A percentile compares a stretch with the other conserved stretches of the same genome.
phyloP scores from a whole-genome alignment of 1,140 invertebrate genomes.

The Microplitis mediator region DNA sequence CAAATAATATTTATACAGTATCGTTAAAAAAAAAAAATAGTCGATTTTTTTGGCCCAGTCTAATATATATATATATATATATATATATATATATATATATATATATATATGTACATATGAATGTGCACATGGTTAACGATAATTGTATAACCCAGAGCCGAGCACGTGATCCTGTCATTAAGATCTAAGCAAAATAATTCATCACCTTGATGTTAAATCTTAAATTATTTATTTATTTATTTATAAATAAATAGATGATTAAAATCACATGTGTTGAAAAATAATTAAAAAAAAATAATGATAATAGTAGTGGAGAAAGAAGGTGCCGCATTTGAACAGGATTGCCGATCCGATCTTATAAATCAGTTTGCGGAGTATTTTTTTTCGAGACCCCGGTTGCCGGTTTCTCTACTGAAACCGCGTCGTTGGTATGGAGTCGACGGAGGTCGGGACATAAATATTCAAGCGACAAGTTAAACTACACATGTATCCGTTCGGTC shows the following conservation, averaged over 20 bases:
- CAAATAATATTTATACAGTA: too few relatives aligned
- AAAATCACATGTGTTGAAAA: slow-evolving; percentile 2
- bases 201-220: not conserved
- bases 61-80: too few relatives aligned
- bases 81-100: too few relatives aligned
- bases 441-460: slow-evolving; percentile 49
- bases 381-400: slow-evolving; percentile 35
- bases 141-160: slow-evolving; percentile 1
- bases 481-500: slow-evolving; percentile 40
- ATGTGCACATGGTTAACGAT: not conserved
- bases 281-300: slow-evolving; percentile 15
- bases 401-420: not conserved
- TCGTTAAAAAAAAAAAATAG: too few relatives aligned
- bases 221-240: not conserved
- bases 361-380: slow-evolving; percentile 43
- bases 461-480: slow-evolving; percentile 48
- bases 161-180: slow-evolving; percentile 28
- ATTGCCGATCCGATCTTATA: slow-evolving; percentile 45
- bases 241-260: not conserved
- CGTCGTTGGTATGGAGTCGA: slow-evolving; percentile 13
- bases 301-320: slow-evolving; percentile 8
- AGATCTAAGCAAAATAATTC: slow-evolving; percentile 16
- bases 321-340: slow-evolving; percentile 36
- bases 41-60: too few relatives aligned
- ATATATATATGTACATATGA: too few relatives aligned